Conservation (phyloP, 2,113 vertebrate species). For the Corydoras sp. region DNA sequence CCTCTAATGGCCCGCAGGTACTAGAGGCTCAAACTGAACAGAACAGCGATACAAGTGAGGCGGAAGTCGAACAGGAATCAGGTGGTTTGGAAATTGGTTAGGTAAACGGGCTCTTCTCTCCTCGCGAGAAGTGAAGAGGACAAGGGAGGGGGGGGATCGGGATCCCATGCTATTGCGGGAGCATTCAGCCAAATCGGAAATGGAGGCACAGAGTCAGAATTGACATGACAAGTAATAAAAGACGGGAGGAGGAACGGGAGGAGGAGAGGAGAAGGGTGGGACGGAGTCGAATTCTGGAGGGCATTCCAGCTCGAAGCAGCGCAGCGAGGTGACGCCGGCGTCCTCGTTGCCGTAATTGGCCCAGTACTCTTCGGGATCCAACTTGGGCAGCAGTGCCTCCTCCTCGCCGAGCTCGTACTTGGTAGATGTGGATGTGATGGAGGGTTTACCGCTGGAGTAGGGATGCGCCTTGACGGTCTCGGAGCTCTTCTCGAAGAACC, state of each 20-base stretch:
- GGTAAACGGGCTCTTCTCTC: constrained; percentile 39
- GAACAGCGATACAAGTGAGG: constrained; percentile 51
- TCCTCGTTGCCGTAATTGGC: constrained; percentile 76
- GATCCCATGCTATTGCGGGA: constrained; percentile 27
- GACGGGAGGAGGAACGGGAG: constrained; percentile 40
- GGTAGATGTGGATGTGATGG: constrained; percentile 60
- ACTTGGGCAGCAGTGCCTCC: constrained; percentile 70
- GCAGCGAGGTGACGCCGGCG: constrained; percentile 64
- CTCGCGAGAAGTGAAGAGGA: constrained; percentile 55
- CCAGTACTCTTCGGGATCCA: constrained; percentile 78
- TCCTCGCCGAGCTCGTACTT: constrained; percentile 73
- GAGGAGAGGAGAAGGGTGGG: constrained; percentile 59
- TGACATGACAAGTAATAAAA: constrained; percentile 51
- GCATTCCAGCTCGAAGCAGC: constrained; percentile 73
- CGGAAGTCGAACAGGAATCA: constrained; percentile 58
- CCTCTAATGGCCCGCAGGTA: constrained; percentile 36
- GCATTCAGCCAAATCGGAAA: constrained; percentile 63
- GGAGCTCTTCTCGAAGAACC: constrained; percentile 68
- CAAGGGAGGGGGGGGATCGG: constrained; percentile 42
- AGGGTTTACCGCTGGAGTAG: constrained; percentile 60
- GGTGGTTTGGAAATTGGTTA: constrained; percentile 51
- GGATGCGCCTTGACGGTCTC: constrained; percentile 75
- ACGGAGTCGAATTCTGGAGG: constrained; percentile 58
- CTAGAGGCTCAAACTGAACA: constrained; percentile 48
- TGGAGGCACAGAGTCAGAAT: constrained; percentile 55